Percentiles rank a stretch among this genome's conserved stretches.
These are phyloP conservation scores for Drosophila serrata DNA, from an alignment of 1,140 invertebrate genomes.

Conservation along the genomic window DNA sequence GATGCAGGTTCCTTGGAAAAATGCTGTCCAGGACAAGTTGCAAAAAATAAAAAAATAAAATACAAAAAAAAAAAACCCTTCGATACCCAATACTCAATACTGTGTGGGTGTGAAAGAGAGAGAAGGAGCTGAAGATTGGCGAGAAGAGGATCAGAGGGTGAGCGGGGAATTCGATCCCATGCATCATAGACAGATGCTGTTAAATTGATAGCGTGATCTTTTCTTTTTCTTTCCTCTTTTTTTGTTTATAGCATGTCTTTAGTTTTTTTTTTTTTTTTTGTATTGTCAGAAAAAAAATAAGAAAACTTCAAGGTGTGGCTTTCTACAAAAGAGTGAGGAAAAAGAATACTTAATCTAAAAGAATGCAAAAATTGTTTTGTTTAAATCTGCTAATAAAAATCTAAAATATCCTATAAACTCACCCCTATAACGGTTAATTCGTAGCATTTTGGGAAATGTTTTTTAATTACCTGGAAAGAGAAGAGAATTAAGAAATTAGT, in stretches of 20 bases:
- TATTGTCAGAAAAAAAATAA: conserved; percentile 8
- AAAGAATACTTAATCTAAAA: conserved; percentile 3
- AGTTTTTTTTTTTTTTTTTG: conserved; percentile 18
- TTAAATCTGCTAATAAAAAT: background rate
- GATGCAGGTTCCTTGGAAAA: conserved; percentile 79
- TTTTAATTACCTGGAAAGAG: conserved; percentile 71
- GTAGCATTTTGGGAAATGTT: conserved; percentile 49
- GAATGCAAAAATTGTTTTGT: background rate
- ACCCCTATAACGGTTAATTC: conserved; percentile 73
- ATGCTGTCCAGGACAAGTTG: conserved; percentile 57
- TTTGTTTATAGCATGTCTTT: conserved; percentile 61
- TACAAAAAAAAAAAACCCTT: background rate
- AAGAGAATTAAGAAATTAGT: conserved; percentile 1
- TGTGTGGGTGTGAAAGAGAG: conserved; percentile 36
- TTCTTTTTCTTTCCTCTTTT: conserved; percentile 15
- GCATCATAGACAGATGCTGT: conserved; percentile 81
- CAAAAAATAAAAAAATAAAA: conserved; percentile 10
- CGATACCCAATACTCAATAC: conserved; percentile 17
- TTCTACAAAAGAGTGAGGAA: background rate
- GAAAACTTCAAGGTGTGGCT: conserved; percentile 58
- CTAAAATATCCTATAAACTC: conserved; percentile 24
- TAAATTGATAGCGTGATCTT: conserved; percentile 78
- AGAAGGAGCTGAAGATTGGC: conserved; percentile 13
- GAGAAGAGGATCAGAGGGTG: conserved; percentile 5
- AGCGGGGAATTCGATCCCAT: conserved; percentile 54